These are phyloP conservation scores for Drepana falcataria DNA, from an alignment of 2,888 invertebrate genomes.

Conservation along the genomic window DNA sequence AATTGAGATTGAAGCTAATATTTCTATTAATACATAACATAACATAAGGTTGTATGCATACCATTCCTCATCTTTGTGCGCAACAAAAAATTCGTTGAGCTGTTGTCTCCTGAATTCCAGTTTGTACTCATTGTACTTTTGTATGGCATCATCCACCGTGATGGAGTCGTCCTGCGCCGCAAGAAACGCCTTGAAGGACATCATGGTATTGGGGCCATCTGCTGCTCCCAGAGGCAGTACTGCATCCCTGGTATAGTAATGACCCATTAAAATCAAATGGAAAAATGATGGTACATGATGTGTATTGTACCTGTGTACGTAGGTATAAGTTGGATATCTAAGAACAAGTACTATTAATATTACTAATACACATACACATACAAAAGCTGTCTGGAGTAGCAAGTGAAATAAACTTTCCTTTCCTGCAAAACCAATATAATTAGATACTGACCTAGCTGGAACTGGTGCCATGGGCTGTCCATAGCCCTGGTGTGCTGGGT, in stretches of 20 bases:
- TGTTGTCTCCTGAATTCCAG: conserved; percentile 97
- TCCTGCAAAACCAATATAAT: not conserved
- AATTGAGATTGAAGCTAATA: not conserved
- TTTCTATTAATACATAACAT: not conserved
- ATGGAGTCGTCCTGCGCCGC: conserved; percentile 98
- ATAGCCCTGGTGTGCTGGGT: conserved; percentile 80
- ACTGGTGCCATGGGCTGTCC: conserved; percentile 77
- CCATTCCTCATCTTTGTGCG: conserved; percentile 99
- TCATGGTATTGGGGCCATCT: conserved; percentile 95
- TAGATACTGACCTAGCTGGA: conserved; percentile 55
- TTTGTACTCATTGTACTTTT: conserved; percentile 99
- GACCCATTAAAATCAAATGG: not conserved
- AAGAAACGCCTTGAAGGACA: conserved; percentile 97
- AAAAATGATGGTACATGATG: not conserved
- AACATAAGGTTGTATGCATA: conserved; percentile 69
- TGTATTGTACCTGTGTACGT: too few relatives aligned
- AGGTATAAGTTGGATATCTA: too few relatives aligned
- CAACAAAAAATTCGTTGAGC: conserved; percentile 98
- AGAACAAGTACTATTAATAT: too few relatives aligned
- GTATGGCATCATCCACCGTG: conserved; percentile 96
- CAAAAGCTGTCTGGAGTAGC: too few relatives aligned
- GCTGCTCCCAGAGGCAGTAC: conserved; percentile 63
- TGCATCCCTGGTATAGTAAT: conserved; percentile 64
- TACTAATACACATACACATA: too few relatives aligned
- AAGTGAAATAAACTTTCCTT: too few relatives aligned